A percentile compares a stretch with the other conserved stretches of the same genome.
phyloP scores from a whole-genome alignment of 2,113 vertebrate species.

The Odontesthes bonariensis region DNA sequence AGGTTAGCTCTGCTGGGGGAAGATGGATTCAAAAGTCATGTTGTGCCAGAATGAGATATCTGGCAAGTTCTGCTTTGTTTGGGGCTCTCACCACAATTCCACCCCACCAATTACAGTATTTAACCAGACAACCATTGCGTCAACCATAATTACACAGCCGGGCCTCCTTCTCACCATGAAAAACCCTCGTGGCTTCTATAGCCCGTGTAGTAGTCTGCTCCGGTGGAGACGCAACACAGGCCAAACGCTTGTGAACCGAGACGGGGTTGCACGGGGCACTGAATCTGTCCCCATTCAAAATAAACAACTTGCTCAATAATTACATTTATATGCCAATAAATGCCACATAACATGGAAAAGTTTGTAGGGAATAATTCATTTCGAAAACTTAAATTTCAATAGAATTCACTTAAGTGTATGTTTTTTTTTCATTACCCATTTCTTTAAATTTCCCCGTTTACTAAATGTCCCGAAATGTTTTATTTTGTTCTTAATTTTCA shows the following conservation, averaged over 20 bases:
- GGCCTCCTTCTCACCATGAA: conserved; percentile 60
- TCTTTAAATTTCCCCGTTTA: too few relatives aligned
- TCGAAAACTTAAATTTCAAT: too few relatives aligned
- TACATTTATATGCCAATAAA: too few relatives aligned
- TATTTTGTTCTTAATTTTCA: too few relatives aligned
- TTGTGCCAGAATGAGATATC: conserved; percentile 44
- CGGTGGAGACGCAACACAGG: conserved; percentile 3
- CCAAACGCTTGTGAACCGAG: neutral
- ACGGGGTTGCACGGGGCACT: neutral
- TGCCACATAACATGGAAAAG: too few relatives aligned
- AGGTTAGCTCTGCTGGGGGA: conserved; percentile 10
- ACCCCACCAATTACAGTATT: conserved; percentile 64
- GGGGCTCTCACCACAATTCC: conserved; percentile 58
- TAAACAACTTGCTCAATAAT: neutral
- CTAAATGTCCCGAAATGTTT: too few relatives aligned
- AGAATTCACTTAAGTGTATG: too few relatives aligned
- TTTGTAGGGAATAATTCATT: too few relatives aligned
- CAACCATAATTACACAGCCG: conserved; percentile 74
- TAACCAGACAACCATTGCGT: conserved; percentile 70
- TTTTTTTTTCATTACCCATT: too few relatives aligned
- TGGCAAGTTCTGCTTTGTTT: conserved; percentile 56
- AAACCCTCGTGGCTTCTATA: conserved; percentile 40
- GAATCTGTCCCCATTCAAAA: neutral
- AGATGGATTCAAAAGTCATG: conserved; percentile 29
- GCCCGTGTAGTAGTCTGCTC: conserved; percentile 22